Evolutionary conservation across 2,113 vertebrate genomes (phyloP), one percentile per base, ranked within the genome.

Genomic region (Pyrgilauda ruficollis): DNA sequence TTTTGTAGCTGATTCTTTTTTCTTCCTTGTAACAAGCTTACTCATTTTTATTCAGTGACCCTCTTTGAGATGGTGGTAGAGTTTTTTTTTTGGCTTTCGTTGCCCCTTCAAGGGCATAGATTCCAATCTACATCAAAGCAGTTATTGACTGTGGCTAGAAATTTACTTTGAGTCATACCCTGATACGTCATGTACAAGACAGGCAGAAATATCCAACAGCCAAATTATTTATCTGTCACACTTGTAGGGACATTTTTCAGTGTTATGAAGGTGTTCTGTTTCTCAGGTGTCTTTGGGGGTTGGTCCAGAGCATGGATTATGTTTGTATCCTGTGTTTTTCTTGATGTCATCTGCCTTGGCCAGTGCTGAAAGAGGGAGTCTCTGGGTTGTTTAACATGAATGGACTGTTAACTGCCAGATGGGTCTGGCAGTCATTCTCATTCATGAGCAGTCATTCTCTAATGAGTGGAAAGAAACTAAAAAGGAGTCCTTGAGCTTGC

Each of bases 41-140:
- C 83, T 85, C 79, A 88, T 95, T 94, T 96, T 92, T 96, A 96
- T 96, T 96, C 89, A 94, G 79, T 88, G 82, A 90, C 44, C 66
- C 37, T 72, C 79, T 94, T 93, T 95, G 88, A 93, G 93, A 87
- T 39, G 46, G 33, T 15, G 10, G 28, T 82, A 82, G 19, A 30
- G 17, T 6, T 72, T 87, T 87, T 87, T 87, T 37, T 93, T 67
- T 78, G 47, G 33, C 70, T 90, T 93, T 85, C 61, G 18, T 93
- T 92, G 58, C 75, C 37, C 85, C 82, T 88, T 94, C 70, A 85
- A 92, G 91, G 39, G 35, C 83, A 79, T 43, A 44, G 53, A 68
- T 92, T 94, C 66, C n/a, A 46, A 56, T 92, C 56, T 85, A 64
- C 58, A 93, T 93, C 75, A 95, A 93, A 96, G 91, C 15, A 63